Evolutionary conservation across 2,888 invertebrate genomes (phyloP), one percentile per base, ranked within the genome.

Genomic region (Caenorhabditis imperialis): DNA sequence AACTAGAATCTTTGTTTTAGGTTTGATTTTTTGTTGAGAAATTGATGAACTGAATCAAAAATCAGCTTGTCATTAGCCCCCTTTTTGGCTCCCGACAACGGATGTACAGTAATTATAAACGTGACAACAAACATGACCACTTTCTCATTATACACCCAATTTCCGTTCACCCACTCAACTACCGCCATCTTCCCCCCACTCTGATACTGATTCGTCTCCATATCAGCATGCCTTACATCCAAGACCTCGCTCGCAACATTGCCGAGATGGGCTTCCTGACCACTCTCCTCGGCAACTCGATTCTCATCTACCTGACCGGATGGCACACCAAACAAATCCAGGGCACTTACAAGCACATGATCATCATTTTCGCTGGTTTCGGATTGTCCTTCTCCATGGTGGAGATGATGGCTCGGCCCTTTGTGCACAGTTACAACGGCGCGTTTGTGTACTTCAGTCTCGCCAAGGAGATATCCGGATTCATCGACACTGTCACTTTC

Each of bases 381-480:
- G 40, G 40, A 18, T 20, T 40, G 18, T 4, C 20, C 18, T 40
- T 40, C n/a, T 40, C 40, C 16, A 7, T n/a, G 12, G 7, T 6
- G 18, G 40, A 40, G 2, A 20, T 40, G 7, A 40, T 40, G 18
- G n/a, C 20, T 3, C 12, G n/a, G 4, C 40, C 40, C 4, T 40
- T 3, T n/a, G 18, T 40, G 5, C 40, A 40, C 40, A 40, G 20
- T 10, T 40, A 7, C 40, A 40, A 40, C 20, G 40, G 40, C 2
- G 40, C 18, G 5, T n/a, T 40, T 18, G 20, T 40, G 40, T 40
- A 40, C 18, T 40, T 40, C 40, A 40, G 40, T 40, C 10, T 40
- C 18, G 20, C 16, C 18, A 18, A 7, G 3, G 6, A 8, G 3
- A 8, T 40, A 3, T 20, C 40, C 18, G n/a, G 20, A 3, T 40